Evolutionary conservation across 2,113 vertebrate genomes (phyloP).

Genomic region (Macquaria australasica): DNA sequence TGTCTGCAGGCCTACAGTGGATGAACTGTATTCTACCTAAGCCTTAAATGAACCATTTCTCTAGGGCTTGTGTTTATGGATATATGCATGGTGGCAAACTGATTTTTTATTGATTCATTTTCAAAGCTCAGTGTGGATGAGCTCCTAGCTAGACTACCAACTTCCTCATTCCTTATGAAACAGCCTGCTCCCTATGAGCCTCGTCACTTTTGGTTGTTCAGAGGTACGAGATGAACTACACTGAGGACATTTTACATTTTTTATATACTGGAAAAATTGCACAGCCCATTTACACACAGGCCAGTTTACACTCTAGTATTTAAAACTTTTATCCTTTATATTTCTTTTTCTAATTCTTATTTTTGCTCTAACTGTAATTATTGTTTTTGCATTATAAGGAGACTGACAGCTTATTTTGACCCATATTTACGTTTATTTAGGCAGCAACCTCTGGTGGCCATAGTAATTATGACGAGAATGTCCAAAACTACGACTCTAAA

Average conservation of each 20-base stretch:
- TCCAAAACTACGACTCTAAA: too few species aligned
- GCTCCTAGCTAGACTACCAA: background rate
- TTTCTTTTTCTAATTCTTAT: background rate
- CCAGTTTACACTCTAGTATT: background rate
- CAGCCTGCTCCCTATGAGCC: background rate
- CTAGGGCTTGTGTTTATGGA: background rate
- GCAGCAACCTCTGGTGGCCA: too few species aligned
- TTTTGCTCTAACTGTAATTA: background rate
- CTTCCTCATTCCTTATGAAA: background rate
- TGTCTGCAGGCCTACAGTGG: background rate
- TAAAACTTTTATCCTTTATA: background rate
- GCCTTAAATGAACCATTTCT: background rate
- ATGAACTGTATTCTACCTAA: background rate
- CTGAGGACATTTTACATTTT: background rate
- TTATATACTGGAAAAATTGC: background rate
- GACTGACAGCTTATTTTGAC: too few species aligned
- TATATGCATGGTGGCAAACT: background rate
- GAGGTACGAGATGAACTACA: background rate
- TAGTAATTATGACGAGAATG: too few species aligned
- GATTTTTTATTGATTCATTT: background rate
- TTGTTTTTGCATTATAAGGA: background rate
- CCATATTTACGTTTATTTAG: too few species aligned
- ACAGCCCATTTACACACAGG: background rate
- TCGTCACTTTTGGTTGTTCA: background rate
- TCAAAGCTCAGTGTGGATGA: slow-evolving; percentile 1